Evolutionary conservation across 37 sponge, comb jelly and placozoan species (phyloP).

Genomic region (Halichondria panicea): DNA sequence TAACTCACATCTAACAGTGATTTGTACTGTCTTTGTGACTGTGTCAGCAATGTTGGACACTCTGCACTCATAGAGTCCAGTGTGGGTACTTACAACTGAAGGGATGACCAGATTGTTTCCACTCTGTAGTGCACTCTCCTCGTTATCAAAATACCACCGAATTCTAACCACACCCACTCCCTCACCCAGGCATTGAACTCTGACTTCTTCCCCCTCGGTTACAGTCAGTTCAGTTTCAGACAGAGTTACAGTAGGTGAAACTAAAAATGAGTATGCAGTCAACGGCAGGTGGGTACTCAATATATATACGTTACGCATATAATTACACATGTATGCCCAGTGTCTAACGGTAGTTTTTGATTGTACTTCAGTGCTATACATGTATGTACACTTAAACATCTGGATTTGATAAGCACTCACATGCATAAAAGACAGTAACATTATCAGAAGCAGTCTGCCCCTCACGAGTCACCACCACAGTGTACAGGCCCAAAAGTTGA

Average conservation of each 20-base stretch:
- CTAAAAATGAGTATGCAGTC: neutral
- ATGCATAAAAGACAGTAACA: neutral
- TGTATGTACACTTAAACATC: neutral
- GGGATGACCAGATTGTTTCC: constrained; percentile 6
- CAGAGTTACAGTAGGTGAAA: constrained; percentile 5
- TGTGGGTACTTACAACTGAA: neutral
- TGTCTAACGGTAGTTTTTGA: too few species aligned
- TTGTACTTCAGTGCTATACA: too few species aligned
- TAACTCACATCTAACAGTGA: constrained; percentile 12
- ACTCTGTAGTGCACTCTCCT: neutral
- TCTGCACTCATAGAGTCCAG: constrained; percentile 12
- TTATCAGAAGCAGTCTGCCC: constrained; percentile 3
- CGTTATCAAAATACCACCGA: neutral
- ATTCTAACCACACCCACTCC: neutral
- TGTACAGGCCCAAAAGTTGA: neutral
- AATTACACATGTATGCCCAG: neutral
- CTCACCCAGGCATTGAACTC: constrained; percentile 6
- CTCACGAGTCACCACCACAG: neutral
- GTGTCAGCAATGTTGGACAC: neutral
- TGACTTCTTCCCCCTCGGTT: neutral
- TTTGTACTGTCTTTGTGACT: neutral
- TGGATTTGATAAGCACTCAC: neutral
- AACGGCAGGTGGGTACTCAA: too few species aligned
- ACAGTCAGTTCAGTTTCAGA: neutral
- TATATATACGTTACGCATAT: neutral